phyloP scores from a whole-genome alignment of 2,113 vertebrate species.

The Xerus inauris region DNA sequence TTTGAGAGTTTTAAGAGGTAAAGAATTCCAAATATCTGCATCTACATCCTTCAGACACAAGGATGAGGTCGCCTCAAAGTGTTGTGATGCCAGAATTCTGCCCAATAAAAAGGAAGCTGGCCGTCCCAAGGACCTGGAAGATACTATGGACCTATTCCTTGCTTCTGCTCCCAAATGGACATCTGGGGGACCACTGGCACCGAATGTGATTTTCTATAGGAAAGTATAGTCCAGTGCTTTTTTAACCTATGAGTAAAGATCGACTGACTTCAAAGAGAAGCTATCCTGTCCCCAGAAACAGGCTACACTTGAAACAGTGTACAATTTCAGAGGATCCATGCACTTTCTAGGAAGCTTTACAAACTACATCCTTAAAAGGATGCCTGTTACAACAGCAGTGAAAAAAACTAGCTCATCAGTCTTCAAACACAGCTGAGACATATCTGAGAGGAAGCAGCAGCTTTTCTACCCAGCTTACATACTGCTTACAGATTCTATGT shows the following conservation, averaged over 20 bases:
- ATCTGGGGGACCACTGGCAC: not conserved
- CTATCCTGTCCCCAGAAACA: not conserved
- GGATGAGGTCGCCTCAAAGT: not conserved
- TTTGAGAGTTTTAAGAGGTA: not conserved
- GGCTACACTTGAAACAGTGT: not conserved
- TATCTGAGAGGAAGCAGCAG: not conserved
- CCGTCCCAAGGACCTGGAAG: not conserved
- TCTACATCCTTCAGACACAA: accelerated
- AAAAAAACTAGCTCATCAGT: not conserved
- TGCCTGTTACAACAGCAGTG: not conserved
- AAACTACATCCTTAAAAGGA: not conserved
- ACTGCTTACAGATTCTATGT: not conserved
- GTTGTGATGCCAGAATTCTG: not conserved
- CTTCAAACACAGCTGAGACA: not conserved
- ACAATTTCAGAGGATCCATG: not conserved
- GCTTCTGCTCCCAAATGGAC: not conserved
- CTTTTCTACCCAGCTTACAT: not conserved
- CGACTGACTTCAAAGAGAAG: not conserved
- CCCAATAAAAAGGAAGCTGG: not conserved
- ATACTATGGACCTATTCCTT: too few relatives aligned
- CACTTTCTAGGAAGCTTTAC: not conserved
- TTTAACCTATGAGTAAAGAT: not conserved
- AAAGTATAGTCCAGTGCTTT: not conserved
- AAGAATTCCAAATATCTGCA: not conserved
- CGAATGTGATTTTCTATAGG: not conserved